Conservation (phyloP, 2,888 invertebrate species). For the Parthenolecanium corni region DNA sequence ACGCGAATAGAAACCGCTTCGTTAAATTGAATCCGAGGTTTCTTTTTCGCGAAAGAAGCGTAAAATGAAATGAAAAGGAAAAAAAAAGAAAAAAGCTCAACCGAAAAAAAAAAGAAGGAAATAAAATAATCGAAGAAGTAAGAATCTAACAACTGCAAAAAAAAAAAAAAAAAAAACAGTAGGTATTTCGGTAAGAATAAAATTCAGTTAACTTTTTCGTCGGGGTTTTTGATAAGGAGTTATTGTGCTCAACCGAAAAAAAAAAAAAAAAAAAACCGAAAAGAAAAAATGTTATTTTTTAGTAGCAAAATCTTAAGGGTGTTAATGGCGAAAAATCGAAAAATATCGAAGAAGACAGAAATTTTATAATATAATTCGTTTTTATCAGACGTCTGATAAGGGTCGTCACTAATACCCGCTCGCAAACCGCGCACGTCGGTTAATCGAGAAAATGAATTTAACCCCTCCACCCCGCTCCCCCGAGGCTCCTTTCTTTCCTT, state of each 20-base stretch:
- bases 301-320: constrained; percentile 1
- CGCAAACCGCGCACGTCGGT: constrained; percentile 19
- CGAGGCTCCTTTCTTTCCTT: too few species aligned
- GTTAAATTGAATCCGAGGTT: too few species aligned
- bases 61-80: too few species aligned
- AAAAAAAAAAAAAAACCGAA: not conserved
- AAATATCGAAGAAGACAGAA: constrained; percentile 28
- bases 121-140: not conserved
- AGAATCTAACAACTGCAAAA: not conserved
- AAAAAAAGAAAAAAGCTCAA: too few species aligned
- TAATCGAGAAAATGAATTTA: constrained; percentile 28
- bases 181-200: not conserved
- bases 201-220: constrained; percentile 20
- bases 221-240: constrained; percentile 16
- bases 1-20: too few species aligned
- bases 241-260: constrained; percentile 6
- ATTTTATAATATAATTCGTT: constrained; percentile 29
- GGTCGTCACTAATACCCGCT: constrained; percentile 25
- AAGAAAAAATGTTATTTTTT: not conserved
- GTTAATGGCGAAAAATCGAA: constrained; percentile 28
- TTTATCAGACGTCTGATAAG: constrained; percentile 28
- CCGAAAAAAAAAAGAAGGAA: not conserved
- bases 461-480: too few species aligned
- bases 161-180: not conserved
- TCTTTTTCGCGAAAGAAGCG: too few species aligned